phyloP scores from a whole-genome alignment of 2,888 invertebrate species.

The Macropis europaea region DNA sequence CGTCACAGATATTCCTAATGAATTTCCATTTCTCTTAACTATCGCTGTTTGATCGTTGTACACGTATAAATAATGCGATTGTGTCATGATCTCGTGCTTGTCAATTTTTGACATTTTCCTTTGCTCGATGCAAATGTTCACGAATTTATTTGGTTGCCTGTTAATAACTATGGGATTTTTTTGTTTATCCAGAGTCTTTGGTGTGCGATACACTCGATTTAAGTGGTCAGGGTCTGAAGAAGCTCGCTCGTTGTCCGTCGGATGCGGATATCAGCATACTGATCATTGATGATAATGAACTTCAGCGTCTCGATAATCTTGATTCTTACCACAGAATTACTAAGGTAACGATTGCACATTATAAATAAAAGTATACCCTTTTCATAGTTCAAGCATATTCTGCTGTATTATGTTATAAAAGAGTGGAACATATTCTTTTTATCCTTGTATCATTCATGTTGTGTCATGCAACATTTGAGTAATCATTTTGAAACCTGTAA shows the following conservation, averaged over 20 bases:
- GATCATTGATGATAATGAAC: slow-evolving; percentile 92
- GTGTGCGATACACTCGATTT: slow-evolving; percentile 85
- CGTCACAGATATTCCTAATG: neutral
- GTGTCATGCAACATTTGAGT: neutral
- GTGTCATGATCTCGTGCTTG: slow-evolving; percentile 1
- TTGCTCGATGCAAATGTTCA: neutral
- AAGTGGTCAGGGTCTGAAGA: slow-evolving; percentile 89
- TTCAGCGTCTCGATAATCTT: slow-evolving; percentile 92
- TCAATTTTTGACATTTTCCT: slow-evolving; percentile 44
- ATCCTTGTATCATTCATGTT: neutral
- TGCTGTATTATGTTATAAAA: neutral
- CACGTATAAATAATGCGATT: slow-evolving; percentile 2
- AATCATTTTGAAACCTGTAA: neutral
- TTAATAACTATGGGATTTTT: neutral
- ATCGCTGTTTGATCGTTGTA: neutral
- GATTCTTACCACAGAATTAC: slow-evolving; percentile 90
- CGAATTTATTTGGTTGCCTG: neutral
- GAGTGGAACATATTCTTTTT: neutral
- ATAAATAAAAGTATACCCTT: neutral
- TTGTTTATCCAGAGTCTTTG: slow-evolving; percentile 61
- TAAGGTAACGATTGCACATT: slow-evolving; percentile 81
- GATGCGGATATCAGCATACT: slow-evolving; percentile 87
- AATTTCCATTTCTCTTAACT: neutral
- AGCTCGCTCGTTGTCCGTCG: slow-evolving; percentile 87
- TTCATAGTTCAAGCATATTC: neutral